Percentiles rank a stretch among this genome's conserved stretches.
These are phyloP conservation scores for Yponomeuta cagnagella DNA, from an alignment of 2,888 invertebrate genomes.

Conservation along the genomic window DNA sequence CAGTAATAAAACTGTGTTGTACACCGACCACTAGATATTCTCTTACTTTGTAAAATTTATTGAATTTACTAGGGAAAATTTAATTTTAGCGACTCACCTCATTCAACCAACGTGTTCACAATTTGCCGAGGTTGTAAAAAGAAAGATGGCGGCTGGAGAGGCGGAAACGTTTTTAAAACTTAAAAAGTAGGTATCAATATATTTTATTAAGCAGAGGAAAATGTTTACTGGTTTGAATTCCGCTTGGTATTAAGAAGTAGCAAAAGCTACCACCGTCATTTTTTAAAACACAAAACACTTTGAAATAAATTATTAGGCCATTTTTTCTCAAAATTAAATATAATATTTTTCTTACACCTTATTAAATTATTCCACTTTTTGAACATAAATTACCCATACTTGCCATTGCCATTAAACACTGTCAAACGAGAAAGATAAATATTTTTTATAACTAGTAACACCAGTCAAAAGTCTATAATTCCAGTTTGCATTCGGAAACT, in stretches of 20 bases:
- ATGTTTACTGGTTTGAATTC: not conserved
- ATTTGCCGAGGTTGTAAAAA: slow-evolving; percentile 36
- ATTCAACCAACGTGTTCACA: slow-evolving; percentile 52
- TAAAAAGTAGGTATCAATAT: not conserved
- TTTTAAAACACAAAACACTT: too few species aligned
- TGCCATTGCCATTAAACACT: not conserved
- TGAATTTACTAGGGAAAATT: not conserved
- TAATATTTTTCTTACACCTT: too few species aligned
- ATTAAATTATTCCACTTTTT: not conserved
- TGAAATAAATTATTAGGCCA: too few species aligned
- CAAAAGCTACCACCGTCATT: too few species aligned
- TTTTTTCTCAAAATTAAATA: too few species aligned
- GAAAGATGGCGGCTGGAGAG: slow-evolving; percentile 38
- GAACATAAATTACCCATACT: not conserved
- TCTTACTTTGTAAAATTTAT: not conserved
- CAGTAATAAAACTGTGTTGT: not conserved
- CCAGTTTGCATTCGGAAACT: not conserved
- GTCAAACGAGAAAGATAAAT: not conserved
- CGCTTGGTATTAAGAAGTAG: not conserved
- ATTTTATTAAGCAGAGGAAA: too few species aligned
- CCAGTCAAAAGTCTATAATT: not conserved
- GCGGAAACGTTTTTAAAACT: slow-evolving; percentile 21
- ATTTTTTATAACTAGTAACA: not conserved
- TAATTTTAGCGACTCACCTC: slow-evolving; percentile 38
- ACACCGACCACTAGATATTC: not conserved